A percentile compares a stretch with the other conserved stretches of the same genome.
Conservation (phyloP, 2,888 invertebrate genomes). For the Camponotus fellah region DNA sequence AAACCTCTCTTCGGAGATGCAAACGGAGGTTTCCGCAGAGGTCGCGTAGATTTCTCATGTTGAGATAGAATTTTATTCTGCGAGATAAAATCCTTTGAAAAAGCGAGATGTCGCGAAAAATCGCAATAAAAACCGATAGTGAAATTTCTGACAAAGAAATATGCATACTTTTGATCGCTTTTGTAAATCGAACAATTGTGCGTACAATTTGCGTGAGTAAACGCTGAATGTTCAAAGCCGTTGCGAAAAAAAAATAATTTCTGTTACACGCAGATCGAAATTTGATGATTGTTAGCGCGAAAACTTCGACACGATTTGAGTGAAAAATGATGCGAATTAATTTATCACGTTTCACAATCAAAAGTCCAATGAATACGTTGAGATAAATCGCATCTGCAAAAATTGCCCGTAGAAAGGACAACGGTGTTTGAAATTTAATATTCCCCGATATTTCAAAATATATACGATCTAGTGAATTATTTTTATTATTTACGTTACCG, state of each 20-base stretch:
- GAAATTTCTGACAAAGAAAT: constrained; percentile 11
- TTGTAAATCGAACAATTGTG: neutral
- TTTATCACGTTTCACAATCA: constrained; percentile 1
- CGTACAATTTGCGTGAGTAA: neutral
- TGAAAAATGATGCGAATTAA: constrained; percentile 22
- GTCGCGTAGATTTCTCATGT: neutral
- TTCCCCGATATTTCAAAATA: neutral
- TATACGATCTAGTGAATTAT: constrained; percentile 3
- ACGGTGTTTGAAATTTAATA: constrained; percentile 12
- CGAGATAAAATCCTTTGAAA: neutral
- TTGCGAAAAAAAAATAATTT: neutral
- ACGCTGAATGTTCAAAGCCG: neutral
- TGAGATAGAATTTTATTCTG: constrained; percentile 28
- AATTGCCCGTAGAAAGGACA: neutral
- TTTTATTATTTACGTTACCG: neutral
- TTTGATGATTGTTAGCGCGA: constrained; percentile 1
- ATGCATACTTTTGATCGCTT: neutral
- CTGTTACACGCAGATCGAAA: neutral
- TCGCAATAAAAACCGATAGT: neutral
- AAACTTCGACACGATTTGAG: neutral
- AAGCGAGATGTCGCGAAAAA: neutral
- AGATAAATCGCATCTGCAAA: neutral
- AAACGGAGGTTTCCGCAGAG: neutral
- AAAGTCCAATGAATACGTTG: neutral
- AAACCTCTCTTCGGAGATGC: neutral